A percentile compares a stretch with the other conserved stretches of the same genome.
Evolutionary conservation across 1,140 invertebrate genomes (phyloP).

Genomic region (Ridgeia piscesae): DNA sequence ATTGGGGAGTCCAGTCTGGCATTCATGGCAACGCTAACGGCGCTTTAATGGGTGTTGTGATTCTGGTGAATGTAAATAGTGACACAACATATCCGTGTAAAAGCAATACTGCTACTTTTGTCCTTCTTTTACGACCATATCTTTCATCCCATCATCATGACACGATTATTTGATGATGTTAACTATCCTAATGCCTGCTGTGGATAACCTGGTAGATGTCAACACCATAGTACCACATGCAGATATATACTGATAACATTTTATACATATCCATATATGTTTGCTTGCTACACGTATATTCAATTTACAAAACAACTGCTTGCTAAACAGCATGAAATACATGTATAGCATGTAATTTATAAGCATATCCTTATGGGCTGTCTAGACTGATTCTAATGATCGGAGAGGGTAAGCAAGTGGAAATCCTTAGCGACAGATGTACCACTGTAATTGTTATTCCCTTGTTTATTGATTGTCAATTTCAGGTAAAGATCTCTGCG

Average conservation of each 20-base stretch:
- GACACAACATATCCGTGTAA: not conserved
- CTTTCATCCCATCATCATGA: not conserved
- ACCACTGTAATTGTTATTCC: not conserved
- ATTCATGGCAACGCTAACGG: not conserved
- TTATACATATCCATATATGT: no score
- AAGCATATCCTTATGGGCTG: no score
- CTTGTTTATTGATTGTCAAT: not conserved
- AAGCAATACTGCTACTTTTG: not conserved
- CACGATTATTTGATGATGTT: not conserved
- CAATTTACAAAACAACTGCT: not conserved
- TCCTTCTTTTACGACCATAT: not conserved
- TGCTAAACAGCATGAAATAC: not conserved
- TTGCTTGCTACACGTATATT: no score
- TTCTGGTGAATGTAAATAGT: conserved; percentile 1
- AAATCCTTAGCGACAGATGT: not conserved
- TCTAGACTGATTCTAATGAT: no score
- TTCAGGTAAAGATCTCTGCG: not conserved
- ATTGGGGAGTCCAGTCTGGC: not conserved
- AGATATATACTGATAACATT: not conserved
- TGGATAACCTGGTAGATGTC: not conserved
- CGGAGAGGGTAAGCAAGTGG: no score
- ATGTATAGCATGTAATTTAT: not conserved
- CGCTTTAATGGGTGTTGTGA: not conserved
- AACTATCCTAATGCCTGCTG: not conserved
- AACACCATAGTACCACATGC: not conserved